Conservation (phyloP, 2,797 vertebrate genomes). For the Enteromius afrohamiltoni region DNA sequence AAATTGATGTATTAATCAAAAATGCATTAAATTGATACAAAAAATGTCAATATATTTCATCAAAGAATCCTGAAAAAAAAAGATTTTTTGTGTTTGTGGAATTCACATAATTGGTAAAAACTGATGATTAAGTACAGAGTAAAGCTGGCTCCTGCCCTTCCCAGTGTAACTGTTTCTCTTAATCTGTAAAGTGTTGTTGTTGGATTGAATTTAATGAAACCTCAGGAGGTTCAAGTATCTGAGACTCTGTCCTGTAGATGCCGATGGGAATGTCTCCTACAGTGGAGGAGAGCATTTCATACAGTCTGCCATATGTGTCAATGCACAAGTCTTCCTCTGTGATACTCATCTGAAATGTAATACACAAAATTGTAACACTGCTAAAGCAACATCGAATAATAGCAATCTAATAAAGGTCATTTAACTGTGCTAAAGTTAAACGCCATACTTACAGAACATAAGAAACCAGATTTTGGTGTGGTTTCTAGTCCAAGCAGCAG, state of each 20-base stretch:
- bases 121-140: background rate
- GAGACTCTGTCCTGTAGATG: constrained; percentile 83
- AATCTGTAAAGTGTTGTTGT: background rate
- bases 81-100: background rate
- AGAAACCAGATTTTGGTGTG: constrained; percentile 84
- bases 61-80: background rate
- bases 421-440: background rate
- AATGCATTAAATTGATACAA: background rate
- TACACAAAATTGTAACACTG: background rate
- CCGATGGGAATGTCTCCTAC: constrained; percentile 87
- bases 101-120: background rate
- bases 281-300: constrained; percentile 83
- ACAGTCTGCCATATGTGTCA: constrained; percentile 84
- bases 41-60: no score
- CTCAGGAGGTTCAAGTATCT: constrained; percentile 77
- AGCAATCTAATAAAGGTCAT: background rate
- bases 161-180: background rate
- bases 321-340: constrained; percentile 86
- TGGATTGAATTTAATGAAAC: constrained; percentile 59
- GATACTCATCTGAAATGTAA: constrained; percentile 79
- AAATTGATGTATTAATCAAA: no score
- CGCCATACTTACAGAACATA: constrained; percentile 82
- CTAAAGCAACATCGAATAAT: background rate
- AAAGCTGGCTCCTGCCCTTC: background rate
- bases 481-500: constrained; percentile 86